Evolutionary conservation across 2,888 invertebrate species (phyloP).

Genomic region (Eristalinus sepulchralis): DNA sequence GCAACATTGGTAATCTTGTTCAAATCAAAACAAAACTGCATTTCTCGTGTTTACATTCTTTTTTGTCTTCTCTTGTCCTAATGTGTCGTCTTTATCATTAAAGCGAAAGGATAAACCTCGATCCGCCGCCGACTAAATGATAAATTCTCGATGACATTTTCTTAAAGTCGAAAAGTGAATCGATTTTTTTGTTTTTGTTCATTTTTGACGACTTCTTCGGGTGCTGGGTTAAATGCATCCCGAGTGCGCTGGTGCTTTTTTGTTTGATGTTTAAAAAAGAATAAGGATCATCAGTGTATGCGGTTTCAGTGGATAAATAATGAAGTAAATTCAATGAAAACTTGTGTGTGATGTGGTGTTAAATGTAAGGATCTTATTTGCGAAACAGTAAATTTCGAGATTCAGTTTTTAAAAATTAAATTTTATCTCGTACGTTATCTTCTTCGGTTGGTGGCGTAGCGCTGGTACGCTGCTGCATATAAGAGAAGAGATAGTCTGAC

Average conservation of each 20-base stretch:
- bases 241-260: neutral
- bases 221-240: conserved; percentile 32
- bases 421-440: conserved; percentile 68
- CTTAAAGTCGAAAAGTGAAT: neutral
- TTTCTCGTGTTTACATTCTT: conserved; percentile 66
- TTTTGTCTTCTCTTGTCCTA: neutral
- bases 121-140: neutral
- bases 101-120: neutral
- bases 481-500: conserved; percentile 58
- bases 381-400: neutral
- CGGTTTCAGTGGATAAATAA: conserved; percentile 1
- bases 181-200: conserved; percentile 36
- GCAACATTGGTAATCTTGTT: conserved; percentile 61
- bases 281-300: neutral
- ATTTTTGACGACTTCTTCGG: neutral
- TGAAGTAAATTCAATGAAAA: conserved; percentile 9
- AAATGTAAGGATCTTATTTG: neutral
- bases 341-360: neutral
- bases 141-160: neutral
- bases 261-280: neutral
- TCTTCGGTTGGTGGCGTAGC: conserved; percentile 60
- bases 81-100: neutral
- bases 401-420: conserved; percentile 3
- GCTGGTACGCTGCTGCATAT: conserved; percentile 49
- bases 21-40: conserved; percentile 70